A percentile compares a stretch with the other conserved stretches of the same genome.
Conservation (phyloP, 2,113 vertebrate genomes). For the Patagioenas fasciata region DNA sequence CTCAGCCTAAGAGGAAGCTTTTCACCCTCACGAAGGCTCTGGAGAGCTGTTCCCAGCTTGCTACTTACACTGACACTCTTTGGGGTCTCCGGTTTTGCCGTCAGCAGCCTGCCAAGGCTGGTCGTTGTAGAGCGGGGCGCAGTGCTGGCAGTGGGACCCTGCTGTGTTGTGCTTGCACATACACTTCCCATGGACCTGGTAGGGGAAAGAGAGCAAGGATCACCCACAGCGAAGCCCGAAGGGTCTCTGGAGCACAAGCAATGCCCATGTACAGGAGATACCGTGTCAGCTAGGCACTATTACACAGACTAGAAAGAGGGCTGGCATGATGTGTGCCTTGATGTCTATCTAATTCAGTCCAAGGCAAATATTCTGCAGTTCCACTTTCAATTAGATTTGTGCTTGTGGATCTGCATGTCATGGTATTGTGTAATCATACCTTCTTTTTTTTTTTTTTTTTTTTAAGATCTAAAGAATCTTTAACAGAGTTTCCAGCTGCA, state of each 20-base stretch:
- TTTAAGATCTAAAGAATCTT: background rate
- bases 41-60: background rate
- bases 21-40: background rate
- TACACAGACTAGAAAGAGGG: background rate
- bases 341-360: background rate
- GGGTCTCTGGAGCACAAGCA: background rate
- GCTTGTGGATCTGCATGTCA: background rate
- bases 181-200: slow-evolving; percentile 92
- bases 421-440: background rate
- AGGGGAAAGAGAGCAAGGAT: slow-evolving; percentile 27
- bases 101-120: slow-evolving; percentile 93
- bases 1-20: background rate
- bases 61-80: slow-evolving; percentile 90
- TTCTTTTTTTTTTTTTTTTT: no score
- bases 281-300: rapidly evolving
- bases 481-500: background rate
- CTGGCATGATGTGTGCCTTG: background rate
- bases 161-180: slow-evolving; percentile 95
- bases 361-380: background rate
- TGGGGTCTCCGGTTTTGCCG: slow-evolving; percentile 87
- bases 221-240: background rate
- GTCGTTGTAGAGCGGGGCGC: slow-evolving; percentile 89
- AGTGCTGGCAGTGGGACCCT: slow-evolving; percentile 90
- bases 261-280: background rate
- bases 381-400: background rate